A percentile compares a stretch with the other conserved stretches of the same genome.
Evolutionary conservation across 2,888 invertebrate genomes (phyloP).

Genomic region (Hylaea fasciaria): DNA sequence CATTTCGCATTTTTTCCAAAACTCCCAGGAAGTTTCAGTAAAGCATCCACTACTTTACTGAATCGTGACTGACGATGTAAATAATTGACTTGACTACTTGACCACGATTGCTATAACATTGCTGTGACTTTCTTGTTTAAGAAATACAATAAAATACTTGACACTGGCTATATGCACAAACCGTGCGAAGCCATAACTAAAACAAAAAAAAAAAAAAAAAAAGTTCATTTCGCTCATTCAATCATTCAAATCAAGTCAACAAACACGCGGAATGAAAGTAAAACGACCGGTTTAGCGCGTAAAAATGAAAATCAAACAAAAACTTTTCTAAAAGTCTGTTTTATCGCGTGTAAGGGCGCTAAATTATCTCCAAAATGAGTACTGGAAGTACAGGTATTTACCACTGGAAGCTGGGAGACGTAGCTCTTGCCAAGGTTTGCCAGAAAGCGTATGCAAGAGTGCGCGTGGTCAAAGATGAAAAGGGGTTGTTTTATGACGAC

Average conservation of each 20-base stretch:
- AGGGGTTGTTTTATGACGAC: conserved; percentile 73
- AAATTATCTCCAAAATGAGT: conserved; percentile 40
- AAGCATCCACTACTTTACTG: too few species aligned
- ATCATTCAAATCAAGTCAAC: conserved; percentile 13
- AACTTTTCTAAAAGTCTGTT: conserved; percentile 16
- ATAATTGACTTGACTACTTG: too few species aligned
- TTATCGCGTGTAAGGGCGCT: conserved; percentile 1
- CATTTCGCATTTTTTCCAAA: too few species aligned
- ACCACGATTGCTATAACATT: too few species aligned
- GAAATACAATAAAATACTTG: too few species aligned
- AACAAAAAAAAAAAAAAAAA: too few species aligned
- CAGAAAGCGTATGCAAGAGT: conserved; percentile 75
- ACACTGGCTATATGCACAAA: too few species aligned
- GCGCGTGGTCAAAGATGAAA: conserved; percentile 71
- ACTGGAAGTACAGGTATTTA: conserved; percentile 60
- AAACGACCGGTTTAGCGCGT: conserved; percentile 32
- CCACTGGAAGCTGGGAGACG: conserved; percentile 76
- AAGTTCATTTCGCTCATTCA: conserved; percentile 4
- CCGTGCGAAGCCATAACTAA: too few species aligned
- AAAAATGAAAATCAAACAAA: conserved; percentile 33
- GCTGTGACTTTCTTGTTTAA: too few species aligned
- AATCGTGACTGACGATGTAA: too few species aligned
- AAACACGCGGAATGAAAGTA: conserved; percentile 6
- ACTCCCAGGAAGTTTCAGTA: too few species aligned
- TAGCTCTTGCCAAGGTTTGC: conserved; percentile 70